phyloP scores from a whole-genome alignment of 2,797 vertebrate species.

The Sphenopsis melanotis region DNA sequence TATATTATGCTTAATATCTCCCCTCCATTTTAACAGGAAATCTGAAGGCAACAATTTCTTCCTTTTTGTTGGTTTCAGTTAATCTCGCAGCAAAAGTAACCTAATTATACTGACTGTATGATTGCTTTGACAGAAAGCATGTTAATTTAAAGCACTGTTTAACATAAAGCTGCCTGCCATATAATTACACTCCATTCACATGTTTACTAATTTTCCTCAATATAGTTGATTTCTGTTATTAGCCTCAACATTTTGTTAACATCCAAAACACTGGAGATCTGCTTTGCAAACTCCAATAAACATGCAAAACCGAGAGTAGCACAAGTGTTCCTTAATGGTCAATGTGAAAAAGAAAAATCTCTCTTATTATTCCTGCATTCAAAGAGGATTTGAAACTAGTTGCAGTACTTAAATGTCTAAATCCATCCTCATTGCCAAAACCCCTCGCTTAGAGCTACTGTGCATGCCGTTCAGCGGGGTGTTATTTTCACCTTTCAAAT shows the following conservation, averaged over 20 bases:
- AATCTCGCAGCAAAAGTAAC: conserved; percentile 28
- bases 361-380: neutral
- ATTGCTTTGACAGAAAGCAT: conserved; percentile 40
- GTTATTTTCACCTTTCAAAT: neutral
- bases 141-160: conserved; percentile 46
- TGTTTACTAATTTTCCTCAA: conserved; percentile 59
- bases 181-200: conserved; percentile 55
- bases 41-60: conserved; percentile 1
- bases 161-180: conserved; percentile 53
- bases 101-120: conserved; percentile 25
- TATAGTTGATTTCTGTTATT: conserved; percentile 65
- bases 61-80: conserved; percentile 46
- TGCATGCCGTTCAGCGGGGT: rapidly evolving
- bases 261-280: conserved; percentile 38
- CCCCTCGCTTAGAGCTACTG: neutral
- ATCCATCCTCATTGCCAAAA: neutral
- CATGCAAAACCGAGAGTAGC: neutral
- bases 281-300: conserved; percentile 63
- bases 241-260: conserved; percentile 46
- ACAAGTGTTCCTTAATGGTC: conserved; percentile 1
- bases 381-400: neutral
- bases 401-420: neutral
- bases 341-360: neutral
- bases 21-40: conserved; percentile 10
- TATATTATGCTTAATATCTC: neutral